A percentile compares a stretch with the other conserved stretches of the same genome.
Conservation (phyloP, 2,113 vertebrate species). For the Apus apus region DNA sequence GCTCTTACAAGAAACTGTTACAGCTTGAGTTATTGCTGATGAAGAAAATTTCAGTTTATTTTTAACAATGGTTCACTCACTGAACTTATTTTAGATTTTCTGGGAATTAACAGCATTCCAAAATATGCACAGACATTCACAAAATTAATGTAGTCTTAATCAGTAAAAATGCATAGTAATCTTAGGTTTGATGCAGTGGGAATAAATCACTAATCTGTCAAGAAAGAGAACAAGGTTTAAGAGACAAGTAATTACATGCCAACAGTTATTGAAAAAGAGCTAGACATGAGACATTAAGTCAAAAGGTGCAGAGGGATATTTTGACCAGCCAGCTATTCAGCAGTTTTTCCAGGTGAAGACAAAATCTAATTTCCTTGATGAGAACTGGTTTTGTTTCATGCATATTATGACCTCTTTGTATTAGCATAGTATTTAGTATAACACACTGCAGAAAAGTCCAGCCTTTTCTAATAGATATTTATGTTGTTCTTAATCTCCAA, state of each 20-base stretch:
- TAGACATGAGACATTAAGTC: constrained; percentile 25
- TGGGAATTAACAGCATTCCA: neutral
- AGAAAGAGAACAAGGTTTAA: constrained; percentile 38
- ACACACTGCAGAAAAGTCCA: neutral
- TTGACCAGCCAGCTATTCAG: constrained; percentile 7
- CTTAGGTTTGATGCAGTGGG: neutral
- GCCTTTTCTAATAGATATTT: neutral
- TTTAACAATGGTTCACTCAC: neutral
- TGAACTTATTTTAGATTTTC: neutral
- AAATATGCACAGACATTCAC: constrained; percentile 7
- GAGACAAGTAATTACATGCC: constrained; percentile 1
- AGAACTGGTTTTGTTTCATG: neutral
- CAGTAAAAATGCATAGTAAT: constrained; percentile 54
- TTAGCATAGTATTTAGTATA: neutral
- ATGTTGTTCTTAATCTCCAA: neutral
- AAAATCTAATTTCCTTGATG: constrained; percentile 37
- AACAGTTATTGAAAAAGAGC: constrained; percentile 7
- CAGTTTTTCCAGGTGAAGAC: constrained; percentile 46
- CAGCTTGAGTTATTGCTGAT: neutral
- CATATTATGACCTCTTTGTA: neutral
- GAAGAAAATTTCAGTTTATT: neutral
- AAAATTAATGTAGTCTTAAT: constrained; percentile 1
- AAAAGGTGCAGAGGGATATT: constrained; percentile 23
- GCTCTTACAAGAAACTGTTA: neutral
- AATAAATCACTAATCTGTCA: constrained; percentile 24